These are phyloP conservation scores for Lycaena phlaeas DNA, from an alignment of 2,888 invertebrate genomes.

Conservation along the genomic window DNA sequence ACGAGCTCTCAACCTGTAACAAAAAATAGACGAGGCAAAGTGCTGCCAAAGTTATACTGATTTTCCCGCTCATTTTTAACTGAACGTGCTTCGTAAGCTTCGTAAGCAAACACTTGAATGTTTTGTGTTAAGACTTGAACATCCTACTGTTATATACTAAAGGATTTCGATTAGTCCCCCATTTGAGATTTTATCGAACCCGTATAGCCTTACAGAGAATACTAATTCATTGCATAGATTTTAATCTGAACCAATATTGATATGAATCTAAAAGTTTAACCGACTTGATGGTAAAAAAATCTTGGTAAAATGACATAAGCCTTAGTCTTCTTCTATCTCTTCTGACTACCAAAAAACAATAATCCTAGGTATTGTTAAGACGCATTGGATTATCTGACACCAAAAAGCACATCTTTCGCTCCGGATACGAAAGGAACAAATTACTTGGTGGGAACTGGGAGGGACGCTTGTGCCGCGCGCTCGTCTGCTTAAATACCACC, in stretches of 20 bases:
- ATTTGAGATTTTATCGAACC: conserved; percentile 33
- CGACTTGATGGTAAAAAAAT: no score
- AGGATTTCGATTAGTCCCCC: conserved; percentile 41
- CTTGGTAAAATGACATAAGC: no score
- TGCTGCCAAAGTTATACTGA: conserved; percentile 30
- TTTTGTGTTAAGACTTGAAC: conserved; percentile 24
- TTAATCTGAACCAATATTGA: conserved; percentile 9
- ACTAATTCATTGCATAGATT: conserved; percentile 21
- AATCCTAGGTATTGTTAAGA: no score
- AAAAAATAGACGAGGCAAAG: conserved; percentile 43
- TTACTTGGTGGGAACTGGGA: no score
- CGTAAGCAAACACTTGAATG: conserved; percentile 14
- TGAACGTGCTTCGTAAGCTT: conserved; percentile 9
- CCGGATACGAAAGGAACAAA: no score
- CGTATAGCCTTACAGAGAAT: conserved; percentile 25
- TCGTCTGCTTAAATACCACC: no score
- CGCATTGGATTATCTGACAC: no score
- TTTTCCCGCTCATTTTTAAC: conserved; percentile 43
- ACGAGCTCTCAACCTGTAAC: conserved; percentile 39
- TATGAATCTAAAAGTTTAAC: background rate
- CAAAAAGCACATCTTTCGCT: no score
- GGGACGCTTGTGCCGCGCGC: no score
- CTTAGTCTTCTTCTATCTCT: no score
- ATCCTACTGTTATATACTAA: conserved; percentile 33
- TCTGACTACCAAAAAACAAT: no score